phyloP scores from a whole-genome alignment of 2,113 vertebrate species.

The Prietella phreatophila region DNA sequence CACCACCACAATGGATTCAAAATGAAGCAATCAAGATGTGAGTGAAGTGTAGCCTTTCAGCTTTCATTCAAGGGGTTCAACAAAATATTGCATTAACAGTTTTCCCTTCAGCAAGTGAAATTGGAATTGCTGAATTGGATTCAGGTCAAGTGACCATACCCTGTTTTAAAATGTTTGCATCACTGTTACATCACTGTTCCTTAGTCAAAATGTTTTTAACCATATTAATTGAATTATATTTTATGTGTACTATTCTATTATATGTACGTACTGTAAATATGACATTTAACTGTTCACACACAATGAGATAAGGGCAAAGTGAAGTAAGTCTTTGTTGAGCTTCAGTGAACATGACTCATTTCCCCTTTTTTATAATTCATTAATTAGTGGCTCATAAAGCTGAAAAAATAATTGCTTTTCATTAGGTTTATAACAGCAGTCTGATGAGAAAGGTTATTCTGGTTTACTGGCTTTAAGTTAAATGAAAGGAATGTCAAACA shows the following conservation, averaged over 20 bases:
- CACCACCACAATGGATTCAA: too few species aligned
- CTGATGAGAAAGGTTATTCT: background rate
- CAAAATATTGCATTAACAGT: too few species aligned
- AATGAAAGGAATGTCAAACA: background rate
- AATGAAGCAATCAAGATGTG: too few species aligned
- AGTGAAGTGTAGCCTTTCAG: too few species aligned
- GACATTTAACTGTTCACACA: background rate
- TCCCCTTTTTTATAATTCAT: background rate
- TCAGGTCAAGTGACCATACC: too few species aligned
- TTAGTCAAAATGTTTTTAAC: too few species aligned
- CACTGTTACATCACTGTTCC: too few species aligned
- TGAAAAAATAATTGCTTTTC: background rate
- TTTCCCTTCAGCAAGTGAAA: too few species aligned
- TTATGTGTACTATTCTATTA: background rate
- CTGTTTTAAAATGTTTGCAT: too few species aligned
- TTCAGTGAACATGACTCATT: background rate
- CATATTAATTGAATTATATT: too few species aligned
- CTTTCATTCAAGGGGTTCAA: too few species aligned
- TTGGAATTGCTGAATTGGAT: too few species aligned
- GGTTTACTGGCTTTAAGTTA: background rate
- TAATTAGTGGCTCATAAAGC: background rate
- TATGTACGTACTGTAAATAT: background rate
- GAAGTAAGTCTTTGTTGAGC: background rate
- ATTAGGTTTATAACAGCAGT: background rate
- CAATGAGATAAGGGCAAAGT: background rate